phyloP scores from a whole-genome alignment of 2,888 invertebrate species.

The Dysmachus trigonus region DNA sequence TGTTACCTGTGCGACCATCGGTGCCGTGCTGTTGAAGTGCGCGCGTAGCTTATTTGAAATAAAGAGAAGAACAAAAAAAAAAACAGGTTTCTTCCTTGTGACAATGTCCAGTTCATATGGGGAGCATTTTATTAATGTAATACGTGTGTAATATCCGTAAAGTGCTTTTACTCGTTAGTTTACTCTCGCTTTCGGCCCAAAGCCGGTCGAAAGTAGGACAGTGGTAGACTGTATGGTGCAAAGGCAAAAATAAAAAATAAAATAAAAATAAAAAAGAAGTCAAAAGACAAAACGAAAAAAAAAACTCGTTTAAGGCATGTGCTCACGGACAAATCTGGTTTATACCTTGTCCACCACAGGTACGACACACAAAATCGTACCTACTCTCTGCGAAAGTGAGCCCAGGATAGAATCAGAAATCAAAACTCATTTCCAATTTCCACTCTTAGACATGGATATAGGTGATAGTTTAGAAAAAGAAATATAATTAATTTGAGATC shows the following conservation, averaged over 20 bases:
- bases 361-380: not conserved
- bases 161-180: conserved; percentile 42
- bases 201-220: conserved; percentile 37
- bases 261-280: too few species aligned
- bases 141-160: conserved; percentile 38
- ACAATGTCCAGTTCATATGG: conserved; percentile 36
- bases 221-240: not conserved
- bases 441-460: not conserved
- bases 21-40: too few species aligned
- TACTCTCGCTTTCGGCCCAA: conserved; percentile 36
- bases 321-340: conserved; percentile 26
- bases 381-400: not conserved
- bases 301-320: conserved; percentile 30
- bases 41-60: not conserved
- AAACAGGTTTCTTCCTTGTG: conserved; percentile 27
- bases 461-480: not conserved
- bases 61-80: not conserved
- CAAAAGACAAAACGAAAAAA: not conserved
- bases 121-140: conserved; percentile 16
- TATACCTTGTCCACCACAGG: not conserved
- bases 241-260: not conserved
- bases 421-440: not conserved
- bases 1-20: not conserved
- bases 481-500: not conserved
- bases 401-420: not conserved